Evolutionary conservation across 2,888 invertebrate genomes (phyloP).

Genomic region (Megaustenia siamemsis): DNA sequence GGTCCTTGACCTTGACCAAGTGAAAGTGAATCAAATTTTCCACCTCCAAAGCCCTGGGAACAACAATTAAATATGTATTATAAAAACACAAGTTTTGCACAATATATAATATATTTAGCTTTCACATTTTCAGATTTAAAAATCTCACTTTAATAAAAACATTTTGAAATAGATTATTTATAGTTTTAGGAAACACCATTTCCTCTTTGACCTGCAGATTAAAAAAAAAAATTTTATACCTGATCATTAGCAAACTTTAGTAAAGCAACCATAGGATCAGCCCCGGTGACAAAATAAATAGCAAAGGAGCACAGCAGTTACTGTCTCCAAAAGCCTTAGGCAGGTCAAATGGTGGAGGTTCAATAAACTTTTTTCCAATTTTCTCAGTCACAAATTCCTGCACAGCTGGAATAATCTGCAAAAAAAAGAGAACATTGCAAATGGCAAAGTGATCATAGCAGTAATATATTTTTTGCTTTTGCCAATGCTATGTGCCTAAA

Average conservation of each 20-base stretch:
- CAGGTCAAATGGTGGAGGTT: slow-evolving; percentile 81
- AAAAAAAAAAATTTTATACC: too few species aligned
- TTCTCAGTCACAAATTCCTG: slow-evolving; percentile 80
- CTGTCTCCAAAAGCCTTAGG: slow-evolving; percentile 80
- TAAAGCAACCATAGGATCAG: slow-evolving; percentile 80
- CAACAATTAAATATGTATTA: background rate
- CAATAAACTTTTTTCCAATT: slow-evolving; percentile 80
- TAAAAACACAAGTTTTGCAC: too few species aligned
- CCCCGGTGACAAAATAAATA: slow-evolving; percentile 81
- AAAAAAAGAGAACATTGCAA: too few species aligned
- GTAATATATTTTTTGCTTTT: too few species aligned
- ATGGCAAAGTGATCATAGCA: too few species aligned
- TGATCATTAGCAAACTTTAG: slow-evolving; percentile 81
- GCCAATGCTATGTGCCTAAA: too few species aligned
- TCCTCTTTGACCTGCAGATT: too few species aligned
- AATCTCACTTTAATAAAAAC: too few species aligned
- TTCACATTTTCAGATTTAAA: too few species aligned
- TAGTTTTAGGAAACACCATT: too few species aligned
- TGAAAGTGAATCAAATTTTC: slow-evolving; percentile 81
- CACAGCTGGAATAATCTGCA: slow-evolving; percentile 78
- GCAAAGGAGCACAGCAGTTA: slow-evolving; percentile 79
- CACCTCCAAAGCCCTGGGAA: slow-evolving; percentile 80
- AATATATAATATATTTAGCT: too few species aligned
- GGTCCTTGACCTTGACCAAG: slow-evolving; percentile 82
- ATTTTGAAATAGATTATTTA: too few species aligned